phyloP scores from a whole-genome alignment of 2,113 vertebrate genomes.

The Clarias macrocephalus region DNA sequence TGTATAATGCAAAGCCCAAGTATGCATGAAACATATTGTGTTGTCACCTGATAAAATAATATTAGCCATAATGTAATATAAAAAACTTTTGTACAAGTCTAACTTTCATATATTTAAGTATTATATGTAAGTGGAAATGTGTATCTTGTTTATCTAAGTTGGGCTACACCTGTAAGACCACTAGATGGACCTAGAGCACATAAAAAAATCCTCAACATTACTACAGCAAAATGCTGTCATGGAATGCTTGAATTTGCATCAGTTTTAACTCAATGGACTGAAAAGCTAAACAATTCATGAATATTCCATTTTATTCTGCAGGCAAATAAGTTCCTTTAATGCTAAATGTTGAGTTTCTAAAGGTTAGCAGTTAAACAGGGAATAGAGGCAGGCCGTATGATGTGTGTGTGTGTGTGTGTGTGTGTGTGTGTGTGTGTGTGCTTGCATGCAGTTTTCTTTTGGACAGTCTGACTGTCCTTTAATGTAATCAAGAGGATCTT shows the following conservation, averaged over 20 bases:
- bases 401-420: background rate
- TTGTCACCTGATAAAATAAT: background rate
- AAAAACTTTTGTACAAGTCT: background rate
- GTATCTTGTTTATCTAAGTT: background rate
- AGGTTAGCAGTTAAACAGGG: constrained; percentile 44
- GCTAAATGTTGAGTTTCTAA: constrained; percentile 43
- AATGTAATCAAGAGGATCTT: constrained; percentile 53
- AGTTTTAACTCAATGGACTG: constrained; percentile 40
- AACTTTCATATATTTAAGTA: background rate
- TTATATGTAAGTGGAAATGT: background rate
- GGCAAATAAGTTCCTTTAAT: constrained; percentile 45
- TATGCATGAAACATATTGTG: background rate
- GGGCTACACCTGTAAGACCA: background rate
- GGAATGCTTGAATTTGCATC: constrained; percentile 39
- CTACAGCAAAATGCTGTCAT: constrained; percentile 13
- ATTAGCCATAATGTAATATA: background rate
- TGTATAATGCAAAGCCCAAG: background rate
- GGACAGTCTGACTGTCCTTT: constrained; percentile 47
- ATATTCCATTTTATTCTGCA: constrained; percentile 47
- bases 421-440: background rate
- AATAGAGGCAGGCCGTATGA: constrained; percentile 28
- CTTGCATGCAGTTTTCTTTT: constrained; percentile 39
- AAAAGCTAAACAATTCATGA: constrained; percentile 50
- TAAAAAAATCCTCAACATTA: background rate
- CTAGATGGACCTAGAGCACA: constrained; percentile 49